phyloP scores from a whole-genome alignment of 2,888 invertebrate species.

The Zootermopsis nevadensis region DNA sequence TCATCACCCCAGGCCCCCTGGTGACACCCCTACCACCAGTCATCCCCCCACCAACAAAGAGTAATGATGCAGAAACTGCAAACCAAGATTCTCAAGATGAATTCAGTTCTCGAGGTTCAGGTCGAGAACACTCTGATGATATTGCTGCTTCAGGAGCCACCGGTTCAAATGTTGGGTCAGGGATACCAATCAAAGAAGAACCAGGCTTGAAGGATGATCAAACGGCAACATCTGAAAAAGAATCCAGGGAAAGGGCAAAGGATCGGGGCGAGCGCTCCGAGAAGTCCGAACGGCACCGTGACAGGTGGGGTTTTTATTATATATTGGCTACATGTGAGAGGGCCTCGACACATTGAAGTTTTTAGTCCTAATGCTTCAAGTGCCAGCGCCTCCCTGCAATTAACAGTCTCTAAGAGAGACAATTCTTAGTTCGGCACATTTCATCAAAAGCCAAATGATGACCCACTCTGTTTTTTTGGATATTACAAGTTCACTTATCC shows the following conservation, averaged over 20 bases:
- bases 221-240: slow-evolving; percentile 37
- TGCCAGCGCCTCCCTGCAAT: too few relatives aligned
- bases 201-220: slow-evolving; percentile 41
- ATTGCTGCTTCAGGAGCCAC: background rate
- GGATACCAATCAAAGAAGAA: slow-evolving; percentile 21
- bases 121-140: slow-evolving; percentile 45
- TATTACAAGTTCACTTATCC: too few relatives aligned
- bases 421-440: too few relatives aligned
- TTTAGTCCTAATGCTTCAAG: too few relatives aligned
- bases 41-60: slow-evolving; percentile 54
- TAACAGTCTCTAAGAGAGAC: too few relatives aligned
- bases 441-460: too few relatives aligned
- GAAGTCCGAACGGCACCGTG: slow-evolving; percentile 71
- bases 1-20: slow-evolving; percentile 68
- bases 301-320: slow-evolving; percentile 64
- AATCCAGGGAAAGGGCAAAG: slow-evolving; percentile 57
- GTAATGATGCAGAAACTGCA: slow-evolving; percentile 53
- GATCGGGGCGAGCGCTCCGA: slow-evolving; percentile 66
- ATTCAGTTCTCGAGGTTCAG: slow-evolving; percentile 42
- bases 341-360: too few relatives aligned
- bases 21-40: slow-evolving; percentile 59
- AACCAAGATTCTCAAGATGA: slow-evolving; percentile 51
- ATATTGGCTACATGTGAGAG: background rate
- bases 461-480: too few relatives aligned
- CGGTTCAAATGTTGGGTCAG: background rate